Base-by-base conservation (phyloP, 2,888 invertebrate species). In the Amiota communis region DNA sequence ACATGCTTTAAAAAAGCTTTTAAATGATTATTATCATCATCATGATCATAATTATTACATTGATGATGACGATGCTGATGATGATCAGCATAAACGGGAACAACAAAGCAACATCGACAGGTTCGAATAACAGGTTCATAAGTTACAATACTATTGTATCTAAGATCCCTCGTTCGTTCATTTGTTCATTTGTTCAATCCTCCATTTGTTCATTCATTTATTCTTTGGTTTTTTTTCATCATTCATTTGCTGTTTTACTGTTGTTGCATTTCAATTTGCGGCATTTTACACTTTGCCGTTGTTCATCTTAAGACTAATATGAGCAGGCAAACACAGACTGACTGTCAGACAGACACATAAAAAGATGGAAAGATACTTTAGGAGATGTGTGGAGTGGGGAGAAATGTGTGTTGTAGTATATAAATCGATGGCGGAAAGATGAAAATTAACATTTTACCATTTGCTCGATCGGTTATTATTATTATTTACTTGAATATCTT, bases 91-190 rank as follows among this genome's bases (percentile, higher is more conserved):
- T 12, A 20, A 61, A 23, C 47, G 10, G 6, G 6, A 64, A 64
- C 47, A 65, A 65, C 65, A 48, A 13, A 15, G 13, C 65, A 48
- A n/a, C 17, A 65, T 46, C 64, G 47, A 65, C 65, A 65, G 48
- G 46, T 65, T 48, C 17, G 65, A 47, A 47, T 65, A 48, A 65
- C 64, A 64, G 64, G 64, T 64, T 64, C 64, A 64, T 23, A 6
- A 36, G 36, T 6, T 36, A 23, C 23, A 2, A 23, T 23, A 2
- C 2, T 23, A 36, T 6, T 36, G 36, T 36, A 36, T 36, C 36
- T 6, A 36, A 36, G 36, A 4, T 36, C 36, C 36, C 36, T 36
- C 36, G 36, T 36, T 6, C 0, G 8, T 36, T 13, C 17, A 15
- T 13, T 56, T n/a, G 56, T 17, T 15, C 56, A 56, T 56, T 15